Evolutionary conservation across 2,797 vertebrate genomes (phyloP).

Genomic region (Valencia hispanica): DNA sequence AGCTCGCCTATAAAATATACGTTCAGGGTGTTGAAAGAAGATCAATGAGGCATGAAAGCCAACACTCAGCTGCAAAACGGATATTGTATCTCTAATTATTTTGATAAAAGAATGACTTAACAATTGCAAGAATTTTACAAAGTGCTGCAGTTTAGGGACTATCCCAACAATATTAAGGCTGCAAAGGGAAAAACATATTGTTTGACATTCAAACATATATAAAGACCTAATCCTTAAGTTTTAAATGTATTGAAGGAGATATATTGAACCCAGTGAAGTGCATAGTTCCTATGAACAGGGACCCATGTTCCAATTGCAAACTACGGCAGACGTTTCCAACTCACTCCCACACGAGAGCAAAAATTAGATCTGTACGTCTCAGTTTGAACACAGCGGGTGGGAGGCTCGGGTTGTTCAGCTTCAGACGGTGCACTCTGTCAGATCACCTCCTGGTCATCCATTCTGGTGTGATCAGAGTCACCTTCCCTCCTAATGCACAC

Average conservation of each 20-base stretch:
- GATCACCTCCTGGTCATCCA: slow-evolving; percentile 61
- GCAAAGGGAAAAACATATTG: neutral
- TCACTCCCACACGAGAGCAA: slow-evolving; percentile 21
- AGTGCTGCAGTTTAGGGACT: neutral
- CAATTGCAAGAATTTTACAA: neutral
- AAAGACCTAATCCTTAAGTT: neutral
- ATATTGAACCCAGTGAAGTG: neutral
- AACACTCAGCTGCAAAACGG: neutral
- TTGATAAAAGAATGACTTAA: slow-evolving; percentile 7
- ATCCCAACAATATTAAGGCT: neutral
- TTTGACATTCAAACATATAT: neutral
- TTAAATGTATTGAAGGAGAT: neutral
- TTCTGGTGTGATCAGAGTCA: slow-evolving; percentile 51
- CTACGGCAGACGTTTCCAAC: slow-evolving; percentile 28
- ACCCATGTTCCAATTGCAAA: slow-evolving; percentile 10
- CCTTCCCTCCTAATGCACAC: slow-evolving; percentile 57
- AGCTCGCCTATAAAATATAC: neutral
- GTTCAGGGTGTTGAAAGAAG: neutral
- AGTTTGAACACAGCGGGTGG: slow-evolving; percentile 42
- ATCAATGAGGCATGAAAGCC: neutral
- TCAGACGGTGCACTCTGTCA: slow-evolving; percentile 54
- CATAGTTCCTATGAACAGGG: neutral
- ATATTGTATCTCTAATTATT: neutral
- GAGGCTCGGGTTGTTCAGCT: slow-evolving; percentile 28
- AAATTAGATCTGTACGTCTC: slow-evolving; percentile 30